Evolutionary conservation across 2,797 vertebrate species (phyloP), one percentile per base, ranked within the genome.

Genomic region (Eulemur coronatus): DNA sequence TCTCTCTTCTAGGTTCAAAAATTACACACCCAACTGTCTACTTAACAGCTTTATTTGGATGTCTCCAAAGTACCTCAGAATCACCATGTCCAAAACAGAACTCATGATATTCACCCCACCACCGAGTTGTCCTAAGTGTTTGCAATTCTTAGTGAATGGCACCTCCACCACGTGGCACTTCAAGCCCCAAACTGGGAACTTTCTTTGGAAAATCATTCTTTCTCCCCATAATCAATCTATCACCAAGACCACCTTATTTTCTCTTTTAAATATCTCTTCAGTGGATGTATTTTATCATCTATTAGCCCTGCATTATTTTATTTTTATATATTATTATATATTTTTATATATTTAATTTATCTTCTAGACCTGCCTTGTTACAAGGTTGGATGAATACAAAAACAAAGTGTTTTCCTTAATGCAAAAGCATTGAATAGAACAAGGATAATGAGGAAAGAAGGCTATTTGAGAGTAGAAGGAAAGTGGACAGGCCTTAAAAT

Each of bases 161-260:
- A 2, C 1, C 43, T 52, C 14, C 12, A 9, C 15, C 9, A 52
- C 1, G 5, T 0, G 22, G 17, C 1, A 35, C 2, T 35, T 85
- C 26, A 8, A 55, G 14, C 17, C 5, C 22, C 30, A 63, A 48
- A 28, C 20, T 69, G 46, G 43, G 26, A 35, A 26, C 30, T 35
- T 26, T 52, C 30, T 69, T 41, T 38, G 46, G 48, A 4, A 28
- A 46, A 30, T 79, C 15, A 46, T n/a, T 9, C 57, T 52, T 79
- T 63, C 30, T 52, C 4, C 24, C 24, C 38, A 3, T 28, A 18
- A 41, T 73, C 43, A 30, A 4, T 50, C 35, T 48, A 5, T 48
- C 33, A 28, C 14, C 9, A 65, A 59, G 24, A 52, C 5, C 7
- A 57, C 12, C 6, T 91, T 52, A 59, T 79, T 88, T 91, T 72